These are phyloP conservation scores for Pocota personata DNA, from an alignment of 2,888 invertebrate genomes.

Conservation along the genomic window DNA sequence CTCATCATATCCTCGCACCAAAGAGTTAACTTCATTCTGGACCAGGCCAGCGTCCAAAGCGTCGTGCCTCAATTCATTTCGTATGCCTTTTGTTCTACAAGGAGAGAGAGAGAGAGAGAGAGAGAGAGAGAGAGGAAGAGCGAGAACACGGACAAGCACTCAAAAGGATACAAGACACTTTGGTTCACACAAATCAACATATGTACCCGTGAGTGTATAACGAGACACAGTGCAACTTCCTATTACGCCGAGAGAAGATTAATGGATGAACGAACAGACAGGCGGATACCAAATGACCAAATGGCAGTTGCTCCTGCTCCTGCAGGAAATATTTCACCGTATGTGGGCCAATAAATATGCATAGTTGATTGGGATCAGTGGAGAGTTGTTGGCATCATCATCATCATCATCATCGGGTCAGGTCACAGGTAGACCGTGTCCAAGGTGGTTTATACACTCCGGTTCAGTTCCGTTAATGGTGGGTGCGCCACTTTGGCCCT, in stretches of 20 bases:
- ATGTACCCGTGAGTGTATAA: conserved; percentile 71
- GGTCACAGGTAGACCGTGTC: conserved; percentile 70
- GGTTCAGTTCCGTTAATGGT: conserved; percentile 73
- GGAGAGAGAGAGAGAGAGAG: background rate
- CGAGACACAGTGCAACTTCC: conserved; percentile 68
- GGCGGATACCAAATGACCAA: conserved; percentile 63
- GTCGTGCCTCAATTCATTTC: conserved; percentile 70
- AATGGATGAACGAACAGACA: conserved; percentile 69
- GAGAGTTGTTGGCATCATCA: conserved; percentile 70
- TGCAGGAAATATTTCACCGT: conserved; percentile 81
- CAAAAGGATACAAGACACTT: conserved; percentile 71
- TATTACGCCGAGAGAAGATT: conserved; percentile 70
- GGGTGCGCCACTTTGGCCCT: conserved; percentile 72
- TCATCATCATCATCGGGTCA: conserved; percentile 65
- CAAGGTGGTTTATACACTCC: conserved; percentile 73
- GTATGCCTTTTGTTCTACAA: conserved; percentile 67
- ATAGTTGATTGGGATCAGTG: conserved; percentile 74
- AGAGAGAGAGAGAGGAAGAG: background rate
- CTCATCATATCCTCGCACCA: conserved; percentile 52
- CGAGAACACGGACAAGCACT: conserved; percentile 46
- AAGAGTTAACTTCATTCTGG: conserved; percentile 33
- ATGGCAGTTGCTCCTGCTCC: conserved; percentile 33
- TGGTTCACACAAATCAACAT: conserved; percentile 73
- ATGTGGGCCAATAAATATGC: conserved; percentile 82
- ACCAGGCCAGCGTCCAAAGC: conserved; percentile 8